These are phyloP conservation scores for Epinephelus fuscoguttatus DNA, from an alignment of 2,113 vertebrate species.

Conservation along the genomic window DNA sequence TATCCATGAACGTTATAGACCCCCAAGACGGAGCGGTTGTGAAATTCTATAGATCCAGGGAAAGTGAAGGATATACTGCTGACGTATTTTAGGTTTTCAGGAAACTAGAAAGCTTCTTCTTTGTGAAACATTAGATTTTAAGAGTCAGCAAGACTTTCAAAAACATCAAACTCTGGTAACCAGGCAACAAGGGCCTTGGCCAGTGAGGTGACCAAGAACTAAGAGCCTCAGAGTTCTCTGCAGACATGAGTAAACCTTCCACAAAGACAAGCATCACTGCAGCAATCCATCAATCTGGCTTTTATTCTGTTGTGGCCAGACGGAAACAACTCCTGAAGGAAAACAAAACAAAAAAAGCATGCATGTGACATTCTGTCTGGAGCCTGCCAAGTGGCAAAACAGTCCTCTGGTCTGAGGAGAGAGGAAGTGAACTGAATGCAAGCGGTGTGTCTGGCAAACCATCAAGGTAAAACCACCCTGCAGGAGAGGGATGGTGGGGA, in stretches of 20 bases:
- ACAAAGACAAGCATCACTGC: conserved; percentile 49
- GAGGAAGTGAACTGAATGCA: conserved; percentile 7
- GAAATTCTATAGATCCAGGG: not conserved
- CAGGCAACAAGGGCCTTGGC: conserved; percentile 52
- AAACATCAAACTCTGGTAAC: conserved; percentile 59
- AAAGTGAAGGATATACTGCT: not conserved
- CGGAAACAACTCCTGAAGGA: not conserved
- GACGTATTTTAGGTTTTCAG: not conserved
- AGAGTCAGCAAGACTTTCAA: conserved; percentile 26
- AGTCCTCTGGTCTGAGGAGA: not conserved
- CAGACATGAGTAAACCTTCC: conserved; percentile 32
- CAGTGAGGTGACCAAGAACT: conserved; percentile 41
- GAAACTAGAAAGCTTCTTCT: not conserved
- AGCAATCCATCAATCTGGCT: conserved; percentile 47
- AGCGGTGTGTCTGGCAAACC: not conserved
- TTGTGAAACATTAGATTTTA: conserved; percentile 25
- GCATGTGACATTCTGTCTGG: conserved; percentile 22
- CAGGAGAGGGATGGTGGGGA: not conserved
- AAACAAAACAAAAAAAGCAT: not conserved
- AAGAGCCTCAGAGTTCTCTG: conserved; percentile 20
- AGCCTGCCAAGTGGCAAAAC: conserved; percentile 8
- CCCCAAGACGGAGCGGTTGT: not conserved
- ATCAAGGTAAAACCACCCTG: not conserved
- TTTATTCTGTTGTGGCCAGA: conserved; percentile 44
- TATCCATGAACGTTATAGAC: not conserved